These are phyloP conservation scores for Scolopax rusticola DNA, from an alignment of 2,797 vertebrate genomes.

Conservation along the genomic window DNA sequence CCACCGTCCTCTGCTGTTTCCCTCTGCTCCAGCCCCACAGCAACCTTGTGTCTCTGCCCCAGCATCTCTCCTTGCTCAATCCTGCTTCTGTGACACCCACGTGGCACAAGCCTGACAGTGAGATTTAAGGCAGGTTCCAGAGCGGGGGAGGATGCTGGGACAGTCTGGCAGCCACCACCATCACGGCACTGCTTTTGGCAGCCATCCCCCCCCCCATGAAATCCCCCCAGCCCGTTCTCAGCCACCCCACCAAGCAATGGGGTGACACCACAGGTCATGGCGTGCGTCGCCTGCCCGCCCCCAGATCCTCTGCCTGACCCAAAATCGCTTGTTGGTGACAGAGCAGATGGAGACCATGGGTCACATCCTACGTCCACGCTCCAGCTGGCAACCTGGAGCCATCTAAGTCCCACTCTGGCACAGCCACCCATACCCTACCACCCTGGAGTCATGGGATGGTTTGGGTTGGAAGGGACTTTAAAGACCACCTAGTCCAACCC, in stretches of 20 bases:
- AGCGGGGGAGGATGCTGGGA: neutral
- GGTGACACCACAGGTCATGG: neutral
- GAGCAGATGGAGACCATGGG: neutral
- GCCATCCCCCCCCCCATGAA: neutral
- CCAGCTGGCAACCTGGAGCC: neutral
- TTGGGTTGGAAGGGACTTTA: neutral
- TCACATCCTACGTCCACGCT: neutral
- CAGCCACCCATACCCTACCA: accelerated
- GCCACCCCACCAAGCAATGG: neutral
- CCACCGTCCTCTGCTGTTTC: neutral
- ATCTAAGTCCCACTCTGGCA: neutral
- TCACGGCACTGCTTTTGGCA: neutral
- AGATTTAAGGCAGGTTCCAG: neutral
- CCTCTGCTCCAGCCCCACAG: neutral
- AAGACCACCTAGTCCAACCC: neutral
- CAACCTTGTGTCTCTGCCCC: neutral
- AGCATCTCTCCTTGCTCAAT: neutral
- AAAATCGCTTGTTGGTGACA: neutral
- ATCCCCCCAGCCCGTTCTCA: neutral
- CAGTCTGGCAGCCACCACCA: neutral
- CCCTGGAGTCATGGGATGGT: neutral
- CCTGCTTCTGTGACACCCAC: neutral
- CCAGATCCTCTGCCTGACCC: neutral
- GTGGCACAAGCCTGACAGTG: accelerated
- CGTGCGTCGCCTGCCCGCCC: neutral